A percentile compares a stretch with the other conserved stretches of the same genome.
These are phyloP conservation scores for Bathynomus jamesi DNA, from an alignment of 1,140 invertebrate species.

Conservation along the genomic window DNA sequence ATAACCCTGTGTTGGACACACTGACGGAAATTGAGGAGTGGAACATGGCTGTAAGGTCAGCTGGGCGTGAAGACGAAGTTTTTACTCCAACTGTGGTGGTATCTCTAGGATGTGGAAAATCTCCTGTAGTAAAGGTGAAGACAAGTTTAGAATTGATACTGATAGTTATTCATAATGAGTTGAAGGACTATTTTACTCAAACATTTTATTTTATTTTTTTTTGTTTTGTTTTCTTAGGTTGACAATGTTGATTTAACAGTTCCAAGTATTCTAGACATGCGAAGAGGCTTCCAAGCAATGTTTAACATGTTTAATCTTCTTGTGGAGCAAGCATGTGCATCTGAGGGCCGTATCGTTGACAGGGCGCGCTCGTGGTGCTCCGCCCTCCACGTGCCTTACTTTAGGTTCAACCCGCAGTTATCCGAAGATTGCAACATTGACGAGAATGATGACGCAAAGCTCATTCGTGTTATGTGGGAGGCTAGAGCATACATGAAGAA, in stretches of 20 bases:
- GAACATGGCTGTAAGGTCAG: slow-evolving; percentile 50
- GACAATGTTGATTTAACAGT: slow-evolving; percentile 31
- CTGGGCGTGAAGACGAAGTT: slow-evolving; percentile 51
- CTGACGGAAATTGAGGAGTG: slow-evolving; percentile 89
- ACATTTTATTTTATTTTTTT: neutral
- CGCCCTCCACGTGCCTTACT: slow-evolving; percentile 75
- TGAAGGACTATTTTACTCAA: no score
- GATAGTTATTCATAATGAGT: no score
- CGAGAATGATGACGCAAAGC: slow-evolving; percentile 67
- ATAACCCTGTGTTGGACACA: slow-evolving; percentile 91
- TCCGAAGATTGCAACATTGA: slow-evolving; percentile 77
- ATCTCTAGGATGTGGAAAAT: slow-evolving; percentile 64
- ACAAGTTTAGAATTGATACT: neutral
- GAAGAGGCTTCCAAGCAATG: slow-evolving; percentile 32
- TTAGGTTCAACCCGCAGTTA: slow-evolving; percentile 67
- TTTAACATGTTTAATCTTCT: slow-evolving; percentile 34
- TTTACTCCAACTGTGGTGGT: slow-evolving; percentile 55
- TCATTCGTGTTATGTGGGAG: slow-evolving; percentile 89
- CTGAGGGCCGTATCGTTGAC: slow-evolving; percentile 83
- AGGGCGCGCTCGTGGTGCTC: slow-evolving; percentile 83
- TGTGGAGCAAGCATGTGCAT: slow-evolving; percentile 42
- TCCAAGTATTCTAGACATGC: slow-evolving; percentile 31
- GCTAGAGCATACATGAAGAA: slow-evolving; percentile 76
- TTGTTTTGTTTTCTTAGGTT: slow-evolving; percentile 12
- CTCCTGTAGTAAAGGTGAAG: slow-evolving; percentile 56